Percentiles rank a stretch among this genome's conserved stretches.
Evolutionary conservation across 2,113 vertebrate species (phyloP).

Genomic region (Erythrocebus patas): DNA sequence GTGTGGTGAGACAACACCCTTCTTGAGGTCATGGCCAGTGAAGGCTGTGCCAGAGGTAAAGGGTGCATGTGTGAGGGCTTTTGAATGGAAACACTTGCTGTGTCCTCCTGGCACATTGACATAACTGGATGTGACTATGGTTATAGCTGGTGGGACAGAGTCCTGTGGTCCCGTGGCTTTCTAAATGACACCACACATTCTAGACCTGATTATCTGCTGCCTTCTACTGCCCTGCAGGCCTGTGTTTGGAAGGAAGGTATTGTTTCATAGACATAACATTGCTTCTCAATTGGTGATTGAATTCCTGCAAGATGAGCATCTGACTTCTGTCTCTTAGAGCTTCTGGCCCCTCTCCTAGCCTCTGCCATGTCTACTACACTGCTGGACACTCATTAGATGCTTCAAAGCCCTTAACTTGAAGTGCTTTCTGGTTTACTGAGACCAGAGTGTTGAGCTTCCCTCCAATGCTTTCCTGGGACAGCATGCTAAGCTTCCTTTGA

Average conservation of each 20-base stretch:
- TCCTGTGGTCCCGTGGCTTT: not conserved
- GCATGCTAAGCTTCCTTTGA: not conserved
- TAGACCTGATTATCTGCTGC: not conserved
- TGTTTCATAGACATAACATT: not conserved
- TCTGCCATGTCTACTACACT: accelerated
- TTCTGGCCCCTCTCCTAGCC: not conserved
- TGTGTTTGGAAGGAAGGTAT: not conserved
- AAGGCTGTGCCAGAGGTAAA: not conserved
- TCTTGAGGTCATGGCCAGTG: not conserved
- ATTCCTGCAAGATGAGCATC: not conserved
- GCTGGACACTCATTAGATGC: not conserved
- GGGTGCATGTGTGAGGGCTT: not conserved
- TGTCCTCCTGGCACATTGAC: not conserved
- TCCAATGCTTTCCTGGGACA: not conserved
- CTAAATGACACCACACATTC: not conserved
- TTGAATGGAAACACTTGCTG: not conserved
- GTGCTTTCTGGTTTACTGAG: not conserved
- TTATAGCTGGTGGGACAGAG: not conserved
- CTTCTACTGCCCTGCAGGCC: not conserved
- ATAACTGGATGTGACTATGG: not conserved
- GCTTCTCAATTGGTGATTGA: not conserved
- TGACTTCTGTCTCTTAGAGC: not conserved
- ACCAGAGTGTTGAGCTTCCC: not conserved
- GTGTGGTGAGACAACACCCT: not conserved
- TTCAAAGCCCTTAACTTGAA: not conserved